Base-by-base conservation (phyloP, 2,888 invertebrate genomes). In the Smittia sp. region DNA sequence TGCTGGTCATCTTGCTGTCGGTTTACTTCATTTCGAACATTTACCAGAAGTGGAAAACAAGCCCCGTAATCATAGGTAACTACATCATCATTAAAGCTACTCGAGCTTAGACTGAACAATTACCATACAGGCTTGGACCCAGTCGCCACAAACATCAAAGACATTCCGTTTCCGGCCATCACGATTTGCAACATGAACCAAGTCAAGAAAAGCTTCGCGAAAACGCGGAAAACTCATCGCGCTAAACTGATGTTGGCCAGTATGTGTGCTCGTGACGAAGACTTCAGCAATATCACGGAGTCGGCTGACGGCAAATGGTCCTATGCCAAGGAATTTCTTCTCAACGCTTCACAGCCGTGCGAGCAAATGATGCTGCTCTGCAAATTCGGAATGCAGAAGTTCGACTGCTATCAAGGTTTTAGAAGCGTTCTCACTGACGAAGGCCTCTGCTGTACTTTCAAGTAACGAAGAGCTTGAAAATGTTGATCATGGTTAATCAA, bases 181-280 rank as follows among this genome's bases (percentile, higher is more conserved):
- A 93, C 93, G 0, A 87, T 94, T 75, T 94, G 94, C 80, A 93
- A 93, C 79, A 89, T 92, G 80, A 94, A 93, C 80, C 90, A 91
- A 79, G 92, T 89, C 0, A 87, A 88, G 77, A 88, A 85, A 76
- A 85, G 83, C 25, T 88, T 87, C 74, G 89, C 87, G 1, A 81
- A 83, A 75, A 81, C 83, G 63, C 85, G 85, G 62, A 76, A 76
- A 25, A 73, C 80, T 20, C 79, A 83, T 0, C 78, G 85, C 1
- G 85, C 88, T 76, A 85, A 84, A 76, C 84, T 86, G 76, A 78
- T 89, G 52, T 79, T 89, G 54, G 85, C 86, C 75, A 88, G 88
- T 76, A 78, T 86, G 32, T 89, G 89, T 77, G 83, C 84, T 39
- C 77, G 81, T 11, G 82, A 81, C 58, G 83, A 83, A 32, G 84